A percentile compares a stretch with the other conserved stretches of the same genome.
Evolutionary conservation across 2,113 vertebrate species (phyloP).

Genomic region (Catharus bicknelli): DNA sequence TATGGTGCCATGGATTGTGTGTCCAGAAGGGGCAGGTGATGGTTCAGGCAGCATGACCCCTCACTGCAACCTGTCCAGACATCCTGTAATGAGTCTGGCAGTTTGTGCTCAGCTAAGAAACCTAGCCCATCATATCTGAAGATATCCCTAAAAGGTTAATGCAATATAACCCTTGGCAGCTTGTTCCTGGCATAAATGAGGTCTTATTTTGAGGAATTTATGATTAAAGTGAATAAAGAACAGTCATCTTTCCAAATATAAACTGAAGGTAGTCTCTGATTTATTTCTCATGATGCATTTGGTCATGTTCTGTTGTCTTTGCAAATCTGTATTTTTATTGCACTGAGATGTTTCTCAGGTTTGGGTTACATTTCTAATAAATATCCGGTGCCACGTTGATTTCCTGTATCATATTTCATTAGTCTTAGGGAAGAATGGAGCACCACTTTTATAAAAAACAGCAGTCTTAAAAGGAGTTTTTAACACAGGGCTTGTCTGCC

Average conservation of each 20-base stretch:
- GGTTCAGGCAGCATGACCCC: neutral
- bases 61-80: slow-evolving; percentile 17
- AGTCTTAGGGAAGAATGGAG: slow-evolving; percentile 24
- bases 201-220: slow-evolving; percentile 53
- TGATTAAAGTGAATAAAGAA: slow-evolving; percentile 46
- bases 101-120: neutral
- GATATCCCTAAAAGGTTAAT: slow-evolving; percentile 46
- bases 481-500: neutral
- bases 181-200: slow-evolving; percentile 22
- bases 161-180: slow-evolving; percentile 41
- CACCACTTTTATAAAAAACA: slow-evolving; percentile 47
- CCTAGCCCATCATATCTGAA: neutral
- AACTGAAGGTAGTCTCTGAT: slow-evolving; percentile 45
- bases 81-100: slow-evolving; percentile 29
- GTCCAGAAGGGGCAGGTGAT: neutral
- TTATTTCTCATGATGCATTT: slow-evolving; percentile 55
- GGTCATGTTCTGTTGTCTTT: slow-evolving; percentile 62
- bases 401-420: slow-evolving; percentile 64
- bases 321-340: slow-evolving; percentile 52
- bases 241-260: slow-evolving; percentile 28
- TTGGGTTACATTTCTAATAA: slow-evolving; percentile 61
- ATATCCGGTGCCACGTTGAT: slow-evolving; percentile 36
- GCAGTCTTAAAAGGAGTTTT: slow-evolving; percentile 35
- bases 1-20: accelerated
- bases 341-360: slow-evolving; percentile 55